Conservation (phyloP, 2,888 invertebrate species). For the Diarsia mendica region DNA sequence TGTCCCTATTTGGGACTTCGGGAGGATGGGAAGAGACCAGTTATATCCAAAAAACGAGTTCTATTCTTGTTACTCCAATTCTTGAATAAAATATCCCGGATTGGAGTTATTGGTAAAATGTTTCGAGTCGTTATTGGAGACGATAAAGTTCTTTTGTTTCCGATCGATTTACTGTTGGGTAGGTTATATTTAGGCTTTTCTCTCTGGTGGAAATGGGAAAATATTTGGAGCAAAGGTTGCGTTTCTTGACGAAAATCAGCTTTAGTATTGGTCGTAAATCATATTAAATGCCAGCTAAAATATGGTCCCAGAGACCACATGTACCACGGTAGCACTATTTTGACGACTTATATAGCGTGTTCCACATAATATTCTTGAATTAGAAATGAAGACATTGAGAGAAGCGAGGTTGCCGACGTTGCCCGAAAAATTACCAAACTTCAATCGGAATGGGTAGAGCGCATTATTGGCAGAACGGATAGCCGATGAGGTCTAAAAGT, state of each 20-base stretch:
- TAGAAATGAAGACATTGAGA: too few species aligned
- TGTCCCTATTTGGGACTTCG: constrained; percentile 56
- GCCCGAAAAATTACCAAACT: too few species aligned
- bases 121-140: constrained; percentile 37
- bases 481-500: too few species aligned
- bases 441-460: too few species aligned
- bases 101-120: constrained; percentile 36
- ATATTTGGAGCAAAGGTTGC: background rate
- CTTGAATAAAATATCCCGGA: constrained; percentile 56
- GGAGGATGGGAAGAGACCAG: constrained; percentile 40
- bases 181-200: background rate
- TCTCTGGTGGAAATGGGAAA: constrained; percentile 1
- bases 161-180: constrained; percentile 26
- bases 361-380: background rate
- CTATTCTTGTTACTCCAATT: constrained; percentile 49
- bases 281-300: background rate
- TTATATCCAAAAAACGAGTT: constrained; percentile 50
- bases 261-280: constrained; percentile 1
- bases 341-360: background rate
- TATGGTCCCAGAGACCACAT: background rate
- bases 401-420: too few species aligned
- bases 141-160: constrained; percentile 34
- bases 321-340: background rate
- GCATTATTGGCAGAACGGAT: too few species aligned
- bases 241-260: background rate